Evolutionary conservation across 1,140 invertebrate species (phyloP), one percentile per base, ranked within the genome.

Genomic region (Saccostrea glomerata): DNA sequence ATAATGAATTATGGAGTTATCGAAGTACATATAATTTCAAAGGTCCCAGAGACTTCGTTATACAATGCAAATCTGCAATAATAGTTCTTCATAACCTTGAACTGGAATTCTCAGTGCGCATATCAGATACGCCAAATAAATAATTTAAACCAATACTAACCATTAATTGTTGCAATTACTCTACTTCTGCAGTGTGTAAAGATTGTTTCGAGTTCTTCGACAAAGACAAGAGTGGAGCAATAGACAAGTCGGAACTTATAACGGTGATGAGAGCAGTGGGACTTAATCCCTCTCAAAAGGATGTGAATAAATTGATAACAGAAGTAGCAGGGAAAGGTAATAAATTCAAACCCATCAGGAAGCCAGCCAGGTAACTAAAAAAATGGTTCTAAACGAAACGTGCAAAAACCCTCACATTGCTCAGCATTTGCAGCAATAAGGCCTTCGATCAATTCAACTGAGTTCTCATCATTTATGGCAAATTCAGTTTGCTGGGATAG

Each of bases 121-220:
- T 60, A 60, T 15, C 58, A 60, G 20, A 20, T 60, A 20, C n/a
- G 17, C 58, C 58, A 63, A 6, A 15, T 30, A 82, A 63, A 63
- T 7, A n/a, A 82, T 25, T 82, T 4, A 30, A 30, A 82, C 23
- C 25, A 82, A 11, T 23, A 7, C 25, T 82, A 7, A 47, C 25
- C 5, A 13, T 82, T 36, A 82, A 36, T 47, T n/a, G 73, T 30
- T 11, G 17, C 40, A 47, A 7, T 82, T 82, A 23, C 23, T 17
- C 25, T 82, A 82, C 17, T 30, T 47, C 15, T 82, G 73, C 20
- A 84, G 40, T n/a, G 12, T 84, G 40, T 54, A 84, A 25, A 56
- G 82, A 84, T 4, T 84, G 82, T 84, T 84, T 84, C 23, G 55
- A 84, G 36, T 84, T 84, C 40, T 84, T 84, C 47, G 82, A 84